Conservation (phyloP, 1,140 invertebrate species). For the Lordiphosa stackelbergi region DNA sequence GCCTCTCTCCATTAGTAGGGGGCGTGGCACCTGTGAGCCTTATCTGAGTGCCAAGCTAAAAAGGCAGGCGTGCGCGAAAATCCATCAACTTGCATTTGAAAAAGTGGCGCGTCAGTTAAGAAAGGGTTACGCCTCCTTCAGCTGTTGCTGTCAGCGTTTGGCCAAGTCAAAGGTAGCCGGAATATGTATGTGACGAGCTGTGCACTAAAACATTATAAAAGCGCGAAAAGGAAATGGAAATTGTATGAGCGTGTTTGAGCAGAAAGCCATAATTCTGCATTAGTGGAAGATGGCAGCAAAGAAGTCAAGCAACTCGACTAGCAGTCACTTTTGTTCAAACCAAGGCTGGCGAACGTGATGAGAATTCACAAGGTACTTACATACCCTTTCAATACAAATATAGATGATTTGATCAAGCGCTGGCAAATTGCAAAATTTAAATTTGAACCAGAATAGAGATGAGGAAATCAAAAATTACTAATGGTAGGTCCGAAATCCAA, state of each 20-base stretch:
- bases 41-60: constrained; percentile 16
- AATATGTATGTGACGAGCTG: constrained; percentile 23
- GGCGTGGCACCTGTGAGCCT: constrained; percentile 11
- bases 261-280: constrained; percentile 69
- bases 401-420: too few relatives aligned
- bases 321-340: constrained; percentile 26
- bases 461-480: too few relatives aligned
- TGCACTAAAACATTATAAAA: constrained; percentile 26
- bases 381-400: too few relatives aligned
- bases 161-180: constrained; percentile 34
- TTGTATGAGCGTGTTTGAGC: constrained; percentile 60
- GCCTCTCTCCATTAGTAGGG: constrained; percentile 16
- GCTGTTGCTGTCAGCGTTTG: constrained; percentile 4
- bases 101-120: constrained; percentile 15
- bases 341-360: constrained; percentile 60
- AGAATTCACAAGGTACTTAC: constrained; percentile 43
- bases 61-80: constrained; percentile 32
- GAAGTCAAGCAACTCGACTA: constrained; percentile 1
- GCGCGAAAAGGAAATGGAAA: constrained; percentile 60
- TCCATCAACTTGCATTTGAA: constrained; percentile 21
- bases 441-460: too few relatives aligned
- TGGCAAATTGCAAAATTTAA: too few relatives aligned
- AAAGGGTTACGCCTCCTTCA: constrained; percentile 28
- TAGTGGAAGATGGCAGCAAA: constrained; percentile 32
- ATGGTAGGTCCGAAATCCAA: too few relatives aligned